phyloP scores from a whole-genome alignment of 2,113 vertebrate species.

The Cettia cetti region DNA sequence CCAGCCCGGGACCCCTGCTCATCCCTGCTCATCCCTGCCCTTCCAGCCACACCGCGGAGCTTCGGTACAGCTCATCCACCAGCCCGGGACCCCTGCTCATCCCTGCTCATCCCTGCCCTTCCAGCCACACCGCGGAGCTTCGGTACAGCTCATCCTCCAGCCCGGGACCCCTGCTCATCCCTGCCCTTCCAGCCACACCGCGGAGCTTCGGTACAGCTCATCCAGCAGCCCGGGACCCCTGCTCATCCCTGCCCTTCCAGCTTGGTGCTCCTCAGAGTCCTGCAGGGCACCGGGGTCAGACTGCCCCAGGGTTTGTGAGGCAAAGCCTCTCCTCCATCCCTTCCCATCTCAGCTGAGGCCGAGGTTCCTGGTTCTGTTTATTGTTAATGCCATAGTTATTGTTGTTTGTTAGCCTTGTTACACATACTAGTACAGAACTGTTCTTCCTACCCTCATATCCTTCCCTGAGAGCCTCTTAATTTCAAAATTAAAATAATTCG shows the following conservation, averaged over 20 bases:
- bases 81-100: too few relatives aligned
- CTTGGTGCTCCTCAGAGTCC: background rate
- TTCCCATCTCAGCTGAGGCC: background rate
- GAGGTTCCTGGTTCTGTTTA: background rate
- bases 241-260: background rate
- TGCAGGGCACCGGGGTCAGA: too few relatives aligned
- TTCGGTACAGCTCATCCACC: too few relatives aligned
- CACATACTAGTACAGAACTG: background rate
- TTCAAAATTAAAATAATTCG: background rate
- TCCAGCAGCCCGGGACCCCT: background rate
- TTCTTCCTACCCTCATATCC: background rate
- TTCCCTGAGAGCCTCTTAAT: background rate
- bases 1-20: too few relatives aligned
- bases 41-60: too few relatives aligned
- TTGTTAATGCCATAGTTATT: background rate
- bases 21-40: too few relatives aligned
- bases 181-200: too few relatives aligned
- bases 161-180: too few relatives aligned
- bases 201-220: too few relatives aligned
- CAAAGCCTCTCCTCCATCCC: background rate
- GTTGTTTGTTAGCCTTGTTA: background rate
- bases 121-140: too few relatives aligned
- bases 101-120: too few relatives aligned
- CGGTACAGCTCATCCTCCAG: background rate
- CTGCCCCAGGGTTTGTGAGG: background rate